These are phyloP conservation scores for Conistra vaccinii DNA, from an alignment of 2,888 invertebrate species.

Conservation along the genomic window DNA sequence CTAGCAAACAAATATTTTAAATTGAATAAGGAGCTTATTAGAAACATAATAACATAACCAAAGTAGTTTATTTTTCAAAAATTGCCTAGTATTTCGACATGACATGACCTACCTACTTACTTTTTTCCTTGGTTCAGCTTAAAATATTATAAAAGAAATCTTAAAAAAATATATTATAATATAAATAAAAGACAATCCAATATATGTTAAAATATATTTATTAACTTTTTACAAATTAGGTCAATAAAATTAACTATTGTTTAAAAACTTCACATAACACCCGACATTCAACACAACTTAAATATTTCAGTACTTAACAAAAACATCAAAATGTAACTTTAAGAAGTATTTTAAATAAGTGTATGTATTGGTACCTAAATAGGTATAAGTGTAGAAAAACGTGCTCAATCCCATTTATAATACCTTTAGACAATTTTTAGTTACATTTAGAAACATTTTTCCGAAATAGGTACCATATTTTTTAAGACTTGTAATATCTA, in stretches of 20 bases:
- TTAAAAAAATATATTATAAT: too few relatives aligned
- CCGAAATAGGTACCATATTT: conserved; percentile 6
- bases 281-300: conserved; percentile 75
- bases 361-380: conserved; percentile 54
- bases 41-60: background rate
- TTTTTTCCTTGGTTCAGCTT: background rate
- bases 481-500: conserved; percentile 7
- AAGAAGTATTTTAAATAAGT: conserved; percentile 54
- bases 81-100: too few relatives aligned
- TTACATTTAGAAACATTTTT: conserved; percentile 23
- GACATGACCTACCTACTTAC: background rate
- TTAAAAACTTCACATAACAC: conserved; percentile 77
- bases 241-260: conserved; percentile 79
- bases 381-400: conserved; percentile 45
- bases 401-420: conserved; percentile 42
- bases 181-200: background rate
- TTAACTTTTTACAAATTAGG: conserved; percentile 87
- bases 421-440: conserved; percentile 3
- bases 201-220: conserved; percentile 86
- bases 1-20: background rate
- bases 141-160: too few relatives aligned
- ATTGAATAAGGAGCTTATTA: background rate
- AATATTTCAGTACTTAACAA: conserved; percentile 78
- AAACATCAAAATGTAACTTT: conserved; percentile 66
- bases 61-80: background rate